Conservation (phyloP, 2,888 invertebrate genomes). For the Andricus quercusramuli region DNA sequence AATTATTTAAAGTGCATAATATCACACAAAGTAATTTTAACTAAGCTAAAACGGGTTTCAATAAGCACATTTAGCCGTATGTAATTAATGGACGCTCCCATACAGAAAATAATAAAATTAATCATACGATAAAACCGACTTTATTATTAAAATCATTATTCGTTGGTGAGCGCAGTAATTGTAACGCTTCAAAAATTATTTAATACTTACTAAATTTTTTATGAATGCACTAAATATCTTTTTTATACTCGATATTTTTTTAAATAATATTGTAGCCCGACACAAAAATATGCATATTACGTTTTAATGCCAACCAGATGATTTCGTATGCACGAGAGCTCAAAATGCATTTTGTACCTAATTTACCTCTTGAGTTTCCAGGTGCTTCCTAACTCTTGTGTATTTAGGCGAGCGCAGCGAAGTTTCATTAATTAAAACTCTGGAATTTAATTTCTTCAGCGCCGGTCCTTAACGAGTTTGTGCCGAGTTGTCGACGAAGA, state of each 20-base stretch:
- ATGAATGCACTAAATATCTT: too few relatives aligned
- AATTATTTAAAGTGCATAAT: too few relatives aligned
- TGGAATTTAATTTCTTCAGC: slow-evolving; percentile 25
- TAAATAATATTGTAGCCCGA: not conserved
- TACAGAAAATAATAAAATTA: too few relatives aligned
- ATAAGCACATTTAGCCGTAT: too few relatives aligned
- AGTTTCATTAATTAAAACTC: slow-evolving; percentile 32
- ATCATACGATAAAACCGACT: too few relatives aligned
- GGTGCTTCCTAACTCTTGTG: not conserved
- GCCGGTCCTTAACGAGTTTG: not conserved
- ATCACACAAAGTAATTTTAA: too few relatives aligned
- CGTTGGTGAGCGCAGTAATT: too few relatives aligned
- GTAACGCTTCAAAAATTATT: too few relatives aligned
- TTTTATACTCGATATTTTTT: not conserved
- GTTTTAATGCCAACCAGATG: not conserved
- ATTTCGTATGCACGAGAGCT: not conserved
- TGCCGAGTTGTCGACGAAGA: not conserved
- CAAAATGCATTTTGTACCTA: not conserved
- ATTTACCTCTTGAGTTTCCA: not conserved
- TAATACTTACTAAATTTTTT: too few relatives aligned
- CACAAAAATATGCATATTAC: not conserved
- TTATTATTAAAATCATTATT: too few relatives aligned
- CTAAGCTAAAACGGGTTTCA: too few relatives aligned
- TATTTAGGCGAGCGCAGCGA: not conserved
- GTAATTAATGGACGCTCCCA: too few relatives aligned